A percentile compares a stretch with the other conserved stretches of the same genome.
Conservation (phyloP, 2,797 vertebrate species). For the Manis crassicaudata region DNA sequence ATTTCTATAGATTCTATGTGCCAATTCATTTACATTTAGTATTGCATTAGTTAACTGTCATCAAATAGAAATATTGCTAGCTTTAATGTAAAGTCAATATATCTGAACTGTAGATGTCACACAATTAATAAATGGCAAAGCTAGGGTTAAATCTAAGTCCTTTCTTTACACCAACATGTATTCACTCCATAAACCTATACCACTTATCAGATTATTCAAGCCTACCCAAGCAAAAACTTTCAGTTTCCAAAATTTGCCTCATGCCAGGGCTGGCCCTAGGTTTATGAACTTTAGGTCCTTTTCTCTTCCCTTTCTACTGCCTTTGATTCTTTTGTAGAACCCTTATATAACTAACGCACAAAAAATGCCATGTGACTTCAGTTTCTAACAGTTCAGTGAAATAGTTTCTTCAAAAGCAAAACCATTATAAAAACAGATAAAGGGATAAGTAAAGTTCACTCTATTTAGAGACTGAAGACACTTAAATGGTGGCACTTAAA, state of each 20-base stretch:
- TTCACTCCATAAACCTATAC: background rate
- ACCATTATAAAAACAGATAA: background rate
- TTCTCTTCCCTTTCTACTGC: background rate
- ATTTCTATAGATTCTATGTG: background rate
- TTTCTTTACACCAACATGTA: background rate
- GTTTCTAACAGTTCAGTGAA: background rate
- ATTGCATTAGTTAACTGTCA: background rate
- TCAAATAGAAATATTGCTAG: background rate
- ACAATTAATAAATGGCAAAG: background rate
- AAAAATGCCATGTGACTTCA: background rate
- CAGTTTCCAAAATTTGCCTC: background rate
- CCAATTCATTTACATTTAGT: background rate
- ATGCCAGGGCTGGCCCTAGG: accelerated
- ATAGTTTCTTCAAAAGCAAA: background rate
- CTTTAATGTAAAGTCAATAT: background rate
- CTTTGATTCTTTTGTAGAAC: background rate
- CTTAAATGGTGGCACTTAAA: background rate
- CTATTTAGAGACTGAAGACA: background rate
- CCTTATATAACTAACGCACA: background rate
- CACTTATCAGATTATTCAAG: background rate
- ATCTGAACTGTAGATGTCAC: background rate
- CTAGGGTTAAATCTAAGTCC: background rate
- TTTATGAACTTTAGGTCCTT: background rate
- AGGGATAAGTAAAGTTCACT: background rate
- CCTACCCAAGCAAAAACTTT: background rate